phyloP scores from a whole-genome alignment of 2,797 vertebrate genomes.

The Chelon labrosus region DNA sequence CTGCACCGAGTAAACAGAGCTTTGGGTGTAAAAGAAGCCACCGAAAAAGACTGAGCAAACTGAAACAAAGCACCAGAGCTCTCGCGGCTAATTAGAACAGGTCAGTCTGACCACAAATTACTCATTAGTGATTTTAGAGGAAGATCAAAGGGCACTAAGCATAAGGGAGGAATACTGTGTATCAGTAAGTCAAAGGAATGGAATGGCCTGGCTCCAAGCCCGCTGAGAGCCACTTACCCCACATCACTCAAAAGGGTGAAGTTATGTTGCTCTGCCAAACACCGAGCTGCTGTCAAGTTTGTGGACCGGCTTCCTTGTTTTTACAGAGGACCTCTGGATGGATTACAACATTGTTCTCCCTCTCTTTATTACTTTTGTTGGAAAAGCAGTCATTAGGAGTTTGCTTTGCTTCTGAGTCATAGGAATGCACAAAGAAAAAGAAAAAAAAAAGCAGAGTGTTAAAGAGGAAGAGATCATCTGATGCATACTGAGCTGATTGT shows the following conservation, averaged over 20 bases:
- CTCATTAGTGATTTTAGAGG: conserved; percentile 73
- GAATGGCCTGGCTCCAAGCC: conserved; percentile 67
- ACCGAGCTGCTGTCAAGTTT: conserved; percentile 42
- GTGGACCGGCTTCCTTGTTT: conserved; percentile 37
- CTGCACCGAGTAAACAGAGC: conserved; percentile 20
- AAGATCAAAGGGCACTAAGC: conserved; percentile 71
- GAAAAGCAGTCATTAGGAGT: conserved; percentile 8
- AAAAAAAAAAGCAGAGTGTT: neutral
- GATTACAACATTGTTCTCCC: conserved; percentile 34
- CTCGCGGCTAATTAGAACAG: conserved; percentile 69
- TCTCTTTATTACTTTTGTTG: conserved; percentile 1
- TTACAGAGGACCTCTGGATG: conserved; percentile 46
- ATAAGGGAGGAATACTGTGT: conserved; percentile 56
- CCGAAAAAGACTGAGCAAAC: conserved; percentile 28
- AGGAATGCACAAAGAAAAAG: conserved; percentile 39
- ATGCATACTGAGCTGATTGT: conserved; percentile 33
- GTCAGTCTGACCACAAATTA: conserved; percentile 77
- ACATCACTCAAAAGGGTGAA: conserved; percentile 57
- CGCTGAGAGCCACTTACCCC: conserved; percentile 62
- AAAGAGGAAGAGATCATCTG: conserved; percentile 36
- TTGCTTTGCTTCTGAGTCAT: conserved; percentile 19
- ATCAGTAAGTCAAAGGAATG: conserved; percentile 69
- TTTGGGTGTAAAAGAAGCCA: conserved; percentile 26
- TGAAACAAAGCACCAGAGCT: conserved; percentile 49
- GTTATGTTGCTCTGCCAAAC: conserved; percentile 46